These are phyloP conservation scores for Cliona cf. orientalis DNA, from an alignment of 37 sponge, comb jelly and placozoan genomes.

Conservation along the genomic window DNA sequence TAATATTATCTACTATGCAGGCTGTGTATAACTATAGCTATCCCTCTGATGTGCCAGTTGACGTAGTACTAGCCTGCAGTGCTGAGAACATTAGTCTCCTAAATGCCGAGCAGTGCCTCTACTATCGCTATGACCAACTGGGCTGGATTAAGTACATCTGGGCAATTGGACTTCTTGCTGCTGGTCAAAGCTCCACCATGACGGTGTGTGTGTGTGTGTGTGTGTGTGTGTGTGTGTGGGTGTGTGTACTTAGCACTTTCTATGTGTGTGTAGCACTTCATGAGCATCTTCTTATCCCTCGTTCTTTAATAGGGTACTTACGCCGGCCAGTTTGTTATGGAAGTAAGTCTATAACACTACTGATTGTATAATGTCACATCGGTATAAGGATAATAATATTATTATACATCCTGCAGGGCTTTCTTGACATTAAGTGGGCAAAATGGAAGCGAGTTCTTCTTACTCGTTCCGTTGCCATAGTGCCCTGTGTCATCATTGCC, in stretches of 20 bases:
- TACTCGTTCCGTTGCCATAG: constrained; percentile 85
- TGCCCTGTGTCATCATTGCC: constrained; percentile 85
- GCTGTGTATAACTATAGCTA: neutral
- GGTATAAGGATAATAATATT: too few species aligned
- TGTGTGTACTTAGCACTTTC: too few species aligned
- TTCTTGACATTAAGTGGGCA: constrained; percentile 89
- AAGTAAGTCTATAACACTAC: too few species aligned
- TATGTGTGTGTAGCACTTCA: too few species aligned
- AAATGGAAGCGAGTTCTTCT: constrained; percentile 93
- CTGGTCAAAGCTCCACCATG: constrained; percentile 97
- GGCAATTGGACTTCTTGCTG: constrained; percentile 92
- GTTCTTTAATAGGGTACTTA: too few species aligned
- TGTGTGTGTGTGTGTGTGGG: too few species aligned
- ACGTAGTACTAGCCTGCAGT: neutral
- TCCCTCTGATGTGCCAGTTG: neutral
- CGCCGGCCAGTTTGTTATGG: too few species aligned
- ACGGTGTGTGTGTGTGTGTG: constrained; percentile 74
- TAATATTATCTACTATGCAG: neutral
- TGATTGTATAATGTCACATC: too few species aligned
- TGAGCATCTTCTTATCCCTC: too few species aligned
- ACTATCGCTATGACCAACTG: constrained; percentile 25
- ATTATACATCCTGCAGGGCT: too few species aligned
- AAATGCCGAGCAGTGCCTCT: constrained; percentile 54
- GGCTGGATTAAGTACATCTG: constrained; percentile 78
- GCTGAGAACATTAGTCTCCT: constrained; percentile 59